Conservation (phyloP, 2,113 vertebrate genomes). For the Oryzias melastigma region DNA sequence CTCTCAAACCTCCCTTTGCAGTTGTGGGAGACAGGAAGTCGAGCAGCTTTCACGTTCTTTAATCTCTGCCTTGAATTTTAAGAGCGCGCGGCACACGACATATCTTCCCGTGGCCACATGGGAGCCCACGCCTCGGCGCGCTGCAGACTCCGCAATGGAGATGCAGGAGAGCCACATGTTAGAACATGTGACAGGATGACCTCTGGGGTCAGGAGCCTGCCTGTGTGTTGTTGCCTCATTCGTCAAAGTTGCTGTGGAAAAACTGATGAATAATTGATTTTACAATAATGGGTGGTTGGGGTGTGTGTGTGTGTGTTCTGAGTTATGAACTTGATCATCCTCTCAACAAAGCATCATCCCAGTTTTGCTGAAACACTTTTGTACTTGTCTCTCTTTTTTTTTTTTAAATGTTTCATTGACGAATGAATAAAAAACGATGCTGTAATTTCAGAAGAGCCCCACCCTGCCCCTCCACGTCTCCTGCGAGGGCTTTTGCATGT, state of each 20-base stretch:
- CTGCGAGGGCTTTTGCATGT: background rate
- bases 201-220: slow-evolving; percentile 15
- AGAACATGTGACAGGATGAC: slow-evolving; percentile 54
- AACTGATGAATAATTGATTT: slow-evolving; percentile 69
- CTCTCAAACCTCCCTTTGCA: too few species aligned
- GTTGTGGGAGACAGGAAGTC: too few species aligned
- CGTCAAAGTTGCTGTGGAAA: slow-evolving; percentile 53
- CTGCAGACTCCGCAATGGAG: background rate
- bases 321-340: slow-evolving; percentile 2
- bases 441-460: slow-evolving; percentile 13
- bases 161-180: slow-evolving; percentile 33
- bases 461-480: slow-evolving; percentile 1
- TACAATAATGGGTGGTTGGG: slow-evolving; percentile 55
- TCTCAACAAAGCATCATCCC: slow-evolving; percentile 1
- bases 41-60: too few species aligned
- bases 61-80: too few species aligned
- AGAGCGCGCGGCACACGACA: background rate
- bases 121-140: background rate
- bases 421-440: background rate
- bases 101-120: slow-evolving; percentile 10
- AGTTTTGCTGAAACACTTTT: background rate
- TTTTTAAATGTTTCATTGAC: slow-evolving; percentile 13
- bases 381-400: background rate
- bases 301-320: slow-evolving; percentile 4
- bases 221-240: slow-evolving; percentile 13